Evolutionary conservation across 2,113 vertebrate species (phyloP).

Genomic region (Apodemus speciosus): DNA sequence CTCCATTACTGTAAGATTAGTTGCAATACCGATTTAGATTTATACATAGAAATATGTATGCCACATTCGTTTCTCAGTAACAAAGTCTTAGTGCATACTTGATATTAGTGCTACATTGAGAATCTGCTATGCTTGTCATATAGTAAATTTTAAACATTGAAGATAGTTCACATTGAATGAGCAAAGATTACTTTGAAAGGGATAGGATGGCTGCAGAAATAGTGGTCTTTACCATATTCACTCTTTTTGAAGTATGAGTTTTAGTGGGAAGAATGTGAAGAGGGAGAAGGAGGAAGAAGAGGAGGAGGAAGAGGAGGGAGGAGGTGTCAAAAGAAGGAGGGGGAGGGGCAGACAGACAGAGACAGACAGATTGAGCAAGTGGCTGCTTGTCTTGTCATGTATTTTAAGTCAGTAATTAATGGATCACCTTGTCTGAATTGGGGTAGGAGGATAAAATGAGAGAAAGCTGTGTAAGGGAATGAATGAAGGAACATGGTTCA

Average conservation of each 20-base stretch:
- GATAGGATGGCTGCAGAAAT: constrained; percentile 15
- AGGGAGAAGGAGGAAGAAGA: not conserved
- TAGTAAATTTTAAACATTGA: not conserved
- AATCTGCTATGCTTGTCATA: not conserved
- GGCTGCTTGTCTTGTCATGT: not conserved
- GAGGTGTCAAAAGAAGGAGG: not conserved
- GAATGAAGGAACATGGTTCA: not conserved
- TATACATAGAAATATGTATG: not conserved
- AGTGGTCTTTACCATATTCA: not conserved
- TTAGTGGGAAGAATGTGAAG: not conserved
- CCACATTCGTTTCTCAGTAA: not conserved
- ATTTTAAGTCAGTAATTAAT: not conserved
- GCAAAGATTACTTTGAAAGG: not conserved
- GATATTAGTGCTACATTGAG: not conserved
- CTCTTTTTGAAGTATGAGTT: constrained; percentile 9
- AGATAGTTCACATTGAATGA: constrained; percentile 1
- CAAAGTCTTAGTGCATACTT: not conserved
- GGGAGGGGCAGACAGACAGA: not conserved
- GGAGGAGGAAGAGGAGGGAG: not conserved
- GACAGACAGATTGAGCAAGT: not conserved
- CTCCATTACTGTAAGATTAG: not conserved
- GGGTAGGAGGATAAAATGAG: not conserved
- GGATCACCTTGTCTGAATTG: not conserved
- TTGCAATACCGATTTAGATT: not conserved
- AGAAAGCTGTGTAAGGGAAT: not conserved